A percentile compares a stretch with the other conserved stretches of the same genome.
phyloP scores from a whole-genome alignment of 2,888 invertebrate genomes.

The Lumbricus terrestris region DNA sequence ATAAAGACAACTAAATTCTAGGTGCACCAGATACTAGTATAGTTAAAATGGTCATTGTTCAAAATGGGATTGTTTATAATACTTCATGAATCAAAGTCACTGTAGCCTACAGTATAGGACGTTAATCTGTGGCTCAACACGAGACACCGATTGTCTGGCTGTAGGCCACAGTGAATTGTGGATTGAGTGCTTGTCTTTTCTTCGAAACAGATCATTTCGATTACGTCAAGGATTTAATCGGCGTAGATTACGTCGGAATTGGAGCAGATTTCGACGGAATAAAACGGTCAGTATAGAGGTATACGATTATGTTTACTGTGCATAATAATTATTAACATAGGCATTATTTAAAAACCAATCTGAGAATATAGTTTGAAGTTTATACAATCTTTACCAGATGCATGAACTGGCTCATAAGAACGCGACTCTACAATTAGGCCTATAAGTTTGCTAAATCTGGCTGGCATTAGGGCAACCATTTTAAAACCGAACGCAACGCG shows the following conservation, averaged over 20 bases:
- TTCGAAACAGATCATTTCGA: conserved; percentile 55
- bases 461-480: no score
- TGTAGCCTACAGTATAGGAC: neutral
- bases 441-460: neutral
- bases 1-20: neutral
- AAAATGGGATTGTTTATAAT: neutral
- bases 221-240: conserved; percentile 49
- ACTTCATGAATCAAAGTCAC: neutral
- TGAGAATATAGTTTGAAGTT: no score
- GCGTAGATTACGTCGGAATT: conserved; percentile 54
- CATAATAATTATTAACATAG: no score
- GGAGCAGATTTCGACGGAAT: conserved; percentile 57
- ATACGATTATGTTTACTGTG: no score
- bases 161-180: no score
- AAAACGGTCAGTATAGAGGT: conserved; percentile 44
- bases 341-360: no score
- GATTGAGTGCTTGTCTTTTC: neutral
- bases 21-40: neutral
- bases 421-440: neutral
- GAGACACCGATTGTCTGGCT: no score
- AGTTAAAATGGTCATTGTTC: neutral
- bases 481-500: no score
- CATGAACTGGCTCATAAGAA: neutral
- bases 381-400: neutral
- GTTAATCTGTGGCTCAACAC: neutral